These are phyloP conservation scores for Rotaria sp. DNA, from an alignment of 2,888 invertebrate species.

Conservation along the genomic window DNA sequence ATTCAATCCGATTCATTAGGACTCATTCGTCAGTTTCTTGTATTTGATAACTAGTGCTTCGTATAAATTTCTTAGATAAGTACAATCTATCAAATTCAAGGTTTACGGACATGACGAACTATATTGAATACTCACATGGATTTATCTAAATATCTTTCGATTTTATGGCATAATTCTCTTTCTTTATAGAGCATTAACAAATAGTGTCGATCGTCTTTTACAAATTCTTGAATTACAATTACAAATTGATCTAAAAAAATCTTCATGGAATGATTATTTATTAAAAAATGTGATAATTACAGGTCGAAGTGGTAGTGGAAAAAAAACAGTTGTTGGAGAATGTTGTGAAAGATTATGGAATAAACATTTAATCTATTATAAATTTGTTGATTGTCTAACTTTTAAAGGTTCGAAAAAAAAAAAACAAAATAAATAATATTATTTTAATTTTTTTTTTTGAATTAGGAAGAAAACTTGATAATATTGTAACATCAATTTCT, in stretches of 20 bases:
- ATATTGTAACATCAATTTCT: not conserved
- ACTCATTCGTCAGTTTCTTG: too few species aligned
- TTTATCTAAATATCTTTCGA: too few species aligned
- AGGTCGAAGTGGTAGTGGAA: conserved; percentile 4
- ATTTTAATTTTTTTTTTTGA: not conserved
- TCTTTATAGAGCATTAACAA: not conserved
- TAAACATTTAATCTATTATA: conserved; percentile 15
- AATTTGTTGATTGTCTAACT: conserved; percentile 14
- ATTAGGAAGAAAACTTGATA: conserved; percentile 13
- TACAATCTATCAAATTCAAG: too few species aligned
- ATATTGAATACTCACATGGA: too few species aligned
- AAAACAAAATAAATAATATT: not conserved
- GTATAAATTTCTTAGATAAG: too few species aligned
- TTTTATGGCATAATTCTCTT: not conserved
- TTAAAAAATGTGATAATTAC: not conserved
- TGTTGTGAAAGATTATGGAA: conserved; percentile 12
- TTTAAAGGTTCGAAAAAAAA: not conserved
- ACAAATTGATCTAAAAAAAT: not conserved
- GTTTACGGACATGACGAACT: too few species aligned
- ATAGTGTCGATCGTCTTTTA: not conserved
- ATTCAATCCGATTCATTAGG: too few species aligned
- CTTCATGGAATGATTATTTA: conserved; percentile 3
- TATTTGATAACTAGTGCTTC: too few species aligned
- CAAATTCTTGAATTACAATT: conserved; percentile 18
- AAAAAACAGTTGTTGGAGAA: not conserved